Conservation (phyloP, 2,888 invertebrate species). For the Hydropsyche betteni region DNA sequence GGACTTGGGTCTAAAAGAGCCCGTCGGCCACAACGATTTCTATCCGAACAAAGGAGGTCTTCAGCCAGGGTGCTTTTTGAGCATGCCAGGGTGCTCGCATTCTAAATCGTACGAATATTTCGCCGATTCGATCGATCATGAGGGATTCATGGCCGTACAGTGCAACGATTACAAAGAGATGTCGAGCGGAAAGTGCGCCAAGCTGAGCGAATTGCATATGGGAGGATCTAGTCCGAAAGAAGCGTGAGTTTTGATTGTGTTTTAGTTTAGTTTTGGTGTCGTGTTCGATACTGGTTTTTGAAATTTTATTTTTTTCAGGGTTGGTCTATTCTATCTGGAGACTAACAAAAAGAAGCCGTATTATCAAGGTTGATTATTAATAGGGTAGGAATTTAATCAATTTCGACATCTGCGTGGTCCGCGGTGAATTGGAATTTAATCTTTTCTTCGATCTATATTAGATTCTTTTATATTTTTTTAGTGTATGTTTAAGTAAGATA, state of each 20-base stretch:
- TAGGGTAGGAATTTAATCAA: too few relatives aligned
- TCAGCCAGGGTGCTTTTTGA: constrained; percentile 44
- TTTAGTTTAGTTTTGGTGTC: neutral
- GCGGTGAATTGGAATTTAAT: too few relatives aligned
- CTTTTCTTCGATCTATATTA: too few relatives aligned
- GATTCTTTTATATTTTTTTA: too few relatives aligned
- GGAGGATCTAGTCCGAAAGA: constrained; percentile 46
- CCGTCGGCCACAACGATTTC: constrained; percentile 45
- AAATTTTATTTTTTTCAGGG: constrained; percentile 7
- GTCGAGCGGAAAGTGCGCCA: constrained; percentile 42
- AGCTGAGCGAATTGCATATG: constrained; percentile 46
- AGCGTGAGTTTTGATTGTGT: constrained; percentile 39
- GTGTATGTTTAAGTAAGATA: too few relatives aligned
- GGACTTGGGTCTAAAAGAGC: constrained; percentile 31
- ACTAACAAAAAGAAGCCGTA: constrained; percentile 34
- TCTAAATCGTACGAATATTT: constrained; percentile 45
- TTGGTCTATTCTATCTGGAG: constrained; percentile 28
- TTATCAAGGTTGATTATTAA: neutral
- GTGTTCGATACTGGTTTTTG: neutral
- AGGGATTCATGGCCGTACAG: constrained; percentile 43
- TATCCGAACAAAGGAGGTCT: constrained; percentile 48
- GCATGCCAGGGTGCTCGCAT: constrained; percentile 45
- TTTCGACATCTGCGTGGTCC: too few relatives aligned
- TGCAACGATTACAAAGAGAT: constrained; percentile 43
- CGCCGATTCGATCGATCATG: constrained; percentile 48